Percentiles rank a stretch among this genome's conserved stretches.
These are phyloP conservation scores for Cataglyphis albicans DNA, from an alignment of 2,888 invertebrate species.

Conservation along the genomic window DNA sequence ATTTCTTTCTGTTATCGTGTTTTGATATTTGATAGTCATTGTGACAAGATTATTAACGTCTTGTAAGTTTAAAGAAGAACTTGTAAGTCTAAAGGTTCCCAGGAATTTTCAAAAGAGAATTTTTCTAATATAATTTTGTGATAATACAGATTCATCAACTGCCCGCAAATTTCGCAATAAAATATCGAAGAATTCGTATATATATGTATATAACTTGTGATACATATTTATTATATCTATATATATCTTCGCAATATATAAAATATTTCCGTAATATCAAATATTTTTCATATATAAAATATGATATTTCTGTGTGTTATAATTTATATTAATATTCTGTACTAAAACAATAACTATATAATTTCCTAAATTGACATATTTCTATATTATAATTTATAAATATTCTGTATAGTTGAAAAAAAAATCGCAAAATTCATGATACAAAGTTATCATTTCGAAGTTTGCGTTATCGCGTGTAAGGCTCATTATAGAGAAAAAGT, in stretches of 20 bases:
- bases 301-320: not conserved
- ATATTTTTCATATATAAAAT: not conserved
- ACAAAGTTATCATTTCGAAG: not conserved
- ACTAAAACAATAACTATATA: not conserved
- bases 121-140: not conserved
- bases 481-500: not conserved
- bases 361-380: not conserved
- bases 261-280: not conserved
- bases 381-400: not conserved
- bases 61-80: not conserved
- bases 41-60: conserved; percentile 64
- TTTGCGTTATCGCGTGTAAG: not conserved
- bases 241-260: too few relatives aligned
- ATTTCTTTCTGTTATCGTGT: conserved; percentile 3
- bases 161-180: not conserved
- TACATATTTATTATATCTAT: not conserved
- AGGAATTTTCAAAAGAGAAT: conserved; percentile 62
- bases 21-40: conserved; percentile 53
- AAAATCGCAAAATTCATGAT: not conserved
- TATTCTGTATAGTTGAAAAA: not conserved
- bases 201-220: not conserved
- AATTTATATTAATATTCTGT: too few relatives aligned
- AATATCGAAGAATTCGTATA: not conserved
- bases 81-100: conserved; percentile 56
- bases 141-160: conserved; percentile 3